Conservation (phyloP, 1,140 invertebrate genomes). For the Sweltsa coloradensis region DNA sequence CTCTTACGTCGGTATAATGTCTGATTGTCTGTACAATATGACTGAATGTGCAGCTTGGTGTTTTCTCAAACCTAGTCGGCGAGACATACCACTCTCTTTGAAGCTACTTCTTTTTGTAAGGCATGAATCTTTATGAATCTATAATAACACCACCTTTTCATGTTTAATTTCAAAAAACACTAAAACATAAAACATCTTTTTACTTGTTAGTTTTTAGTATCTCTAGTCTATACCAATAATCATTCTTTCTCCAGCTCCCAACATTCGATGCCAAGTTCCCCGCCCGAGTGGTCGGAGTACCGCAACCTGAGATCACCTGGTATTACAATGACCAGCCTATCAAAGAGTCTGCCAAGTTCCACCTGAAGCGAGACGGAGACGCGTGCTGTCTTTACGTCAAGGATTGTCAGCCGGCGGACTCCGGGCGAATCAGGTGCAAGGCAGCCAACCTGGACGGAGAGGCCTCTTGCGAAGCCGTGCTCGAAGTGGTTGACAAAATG, state of each 20-base stretch:
- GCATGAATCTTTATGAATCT: too few relatives aligned
- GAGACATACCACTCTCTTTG: too few relatives aligned
- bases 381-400: conserved; percentile 59
- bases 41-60: too few relatives aligned
- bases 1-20: too few relatives aligned
- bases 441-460: conserved; percentile 72
- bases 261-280: conserved; percentile 67
- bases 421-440: conserved; percentile 61
- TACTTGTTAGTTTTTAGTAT: background rate
- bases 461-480: conserved; percentile 54
- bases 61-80: too few relatives aligned
- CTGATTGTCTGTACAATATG: too few relatives aligned
- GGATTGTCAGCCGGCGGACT: conserved; percentile 50
- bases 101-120: too few relatives aligned
- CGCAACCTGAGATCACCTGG: conserved; percentile 77
- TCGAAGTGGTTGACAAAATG: conserved; percentile 73
- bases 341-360: conserved; percentile 54
- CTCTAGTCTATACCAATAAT: too few relatives aligned
- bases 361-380: conserved; percentile 66
- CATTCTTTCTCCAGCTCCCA: conserved; percentile 41
- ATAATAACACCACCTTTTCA: too few relatives aligned
- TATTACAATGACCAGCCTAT: conserved; percentile 62
- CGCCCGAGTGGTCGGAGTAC: conserved; percentile 71
- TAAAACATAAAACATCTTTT: background rate
- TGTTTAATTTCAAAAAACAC: too few relatives aligned